Conservation (phyloP, 2,797 vertebrate species). For the Forpus xanthops region DNA sequence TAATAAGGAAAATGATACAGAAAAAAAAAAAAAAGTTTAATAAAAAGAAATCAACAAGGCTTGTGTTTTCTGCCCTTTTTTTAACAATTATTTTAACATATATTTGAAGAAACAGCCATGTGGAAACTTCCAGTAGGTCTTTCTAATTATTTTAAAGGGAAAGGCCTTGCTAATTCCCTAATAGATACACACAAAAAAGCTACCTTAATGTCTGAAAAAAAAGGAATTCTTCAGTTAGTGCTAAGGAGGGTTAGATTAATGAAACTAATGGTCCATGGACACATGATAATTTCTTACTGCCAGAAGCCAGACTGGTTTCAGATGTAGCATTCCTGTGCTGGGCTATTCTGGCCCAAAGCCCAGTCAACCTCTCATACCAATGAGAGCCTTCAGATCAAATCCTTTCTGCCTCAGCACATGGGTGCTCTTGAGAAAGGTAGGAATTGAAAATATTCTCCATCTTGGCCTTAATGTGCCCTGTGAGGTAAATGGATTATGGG, state of each 20-base stretch:
- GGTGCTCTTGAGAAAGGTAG: neutral
- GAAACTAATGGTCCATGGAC: neutral
- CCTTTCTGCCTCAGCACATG: neutral
- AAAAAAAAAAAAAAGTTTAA: neutral
- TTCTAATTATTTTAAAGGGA: constrained; percentile 23
- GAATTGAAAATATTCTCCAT: neutral
- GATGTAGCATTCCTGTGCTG: neutral
- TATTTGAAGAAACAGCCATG: neutral
- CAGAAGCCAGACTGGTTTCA: neutral
- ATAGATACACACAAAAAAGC: neutral
- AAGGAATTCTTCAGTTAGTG: neutral
- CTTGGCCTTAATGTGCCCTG: neutral
- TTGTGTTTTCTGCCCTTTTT: neutral
- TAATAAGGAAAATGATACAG: neutral
- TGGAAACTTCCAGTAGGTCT: neutral
- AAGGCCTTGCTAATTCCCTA: neutral
- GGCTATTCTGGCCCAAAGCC: neutral
- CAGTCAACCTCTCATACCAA: neutral
- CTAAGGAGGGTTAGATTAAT: constrained; percentile 1
- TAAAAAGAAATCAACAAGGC: neutral
- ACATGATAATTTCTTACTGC: neutral
- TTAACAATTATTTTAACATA: neutral
- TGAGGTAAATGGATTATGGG: neutral
- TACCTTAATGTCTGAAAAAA: neutral
- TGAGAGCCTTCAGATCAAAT: neutral